Evolutionary conservation across 2,888 invertebrate species (phyloP).

Genomic region (Mycalesis mineus): DNA sequence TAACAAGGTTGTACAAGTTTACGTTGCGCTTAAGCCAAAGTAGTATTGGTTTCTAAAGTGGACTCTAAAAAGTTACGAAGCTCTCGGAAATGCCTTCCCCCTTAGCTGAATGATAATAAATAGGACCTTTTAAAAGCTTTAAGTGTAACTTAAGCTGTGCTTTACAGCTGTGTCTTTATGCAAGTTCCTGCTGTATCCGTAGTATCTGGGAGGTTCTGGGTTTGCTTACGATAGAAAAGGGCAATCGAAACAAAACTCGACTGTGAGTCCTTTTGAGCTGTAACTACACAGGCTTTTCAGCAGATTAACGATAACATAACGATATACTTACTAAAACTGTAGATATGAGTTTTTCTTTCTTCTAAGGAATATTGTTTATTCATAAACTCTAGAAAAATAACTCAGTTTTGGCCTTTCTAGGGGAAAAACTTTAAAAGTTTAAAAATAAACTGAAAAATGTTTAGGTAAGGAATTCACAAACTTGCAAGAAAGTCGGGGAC

Average conservation of each 20-base stretch:
- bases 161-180: background rate
- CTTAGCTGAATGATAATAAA: background rate
- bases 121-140: background rate
- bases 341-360: too few species aligned
- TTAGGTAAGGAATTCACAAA: background rate
- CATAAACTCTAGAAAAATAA: too few species aligned
- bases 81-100: background rate
- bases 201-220: too few species aligned
- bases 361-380: too few species aligned
- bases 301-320: too few species aligned
- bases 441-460: background rate
- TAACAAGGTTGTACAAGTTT: slow-evolving; percentile 1
- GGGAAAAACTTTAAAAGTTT: background rate
- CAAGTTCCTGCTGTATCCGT: too few species aligned
- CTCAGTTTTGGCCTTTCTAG: too few species aligned
- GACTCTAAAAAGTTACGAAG: slow-evolving; percentile 2
- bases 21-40: background rate
- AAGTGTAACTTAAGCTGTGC: background rate
- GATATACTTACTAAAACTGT: too few species aligned
- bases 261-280: too few species aligned
- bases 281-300: too few species aligned
- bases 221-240: too few species aligned
- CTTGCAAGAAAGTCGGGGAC: background rate
- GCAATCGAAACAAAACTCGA: too few species aligned
- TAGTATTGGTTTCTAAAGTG: background rate